Evolutionary conservation across 2,888 invertebrate species (phyloP), one percentile per base, ranked within the genome.

Genomic region (Apodemia duryi): DNA sequence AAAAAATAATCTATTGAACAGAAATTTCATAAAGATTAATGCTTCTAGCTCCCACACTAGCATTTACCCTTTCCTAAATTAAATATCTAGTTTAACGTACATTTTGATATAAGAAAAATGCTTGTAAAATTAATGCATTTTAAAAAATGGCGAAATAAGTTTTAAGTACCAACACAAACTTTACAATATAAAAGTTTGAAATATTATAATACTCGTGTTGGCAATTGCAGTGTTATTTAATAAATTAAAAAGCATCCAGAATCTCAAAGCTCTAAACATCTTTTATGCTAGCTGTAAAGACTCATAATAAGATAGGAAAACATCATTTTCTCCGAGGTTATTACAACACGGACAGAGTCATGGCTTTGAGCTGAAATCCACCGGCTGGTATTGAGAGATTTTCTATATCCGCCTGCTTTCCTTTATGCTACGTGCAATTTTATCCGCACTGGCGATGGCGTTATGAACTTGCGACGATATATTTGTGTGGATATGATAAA

Each of bases 331-430:
- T 46, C 76, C 77, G 70, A 77, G 82, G 85, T 84, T 85, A 86
- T 85, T 88, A 85, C 81, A 79, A 77, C 79, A 76, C 77, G 82
- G 84, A 79, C 73, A 75, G 70, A 74, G 81, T 86, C 73, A 75
- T 68, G 74, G 81, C 87, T 87, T 84, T 88, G 86, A 87, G 84
- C 81, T 83, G 79, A 79, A 81, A 79, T 83, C 71, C 67, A 71
- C 57, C 57, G 57, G 79, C 79, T 83, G 86, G 86, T 88, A 91
- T 89, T 91, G 91, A 90, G 84, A 82, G 89, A 87, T 90, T 89
- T 90, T 88, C 91, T 91, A 91, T 91, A 91, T 91, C 91, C 91
- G 91, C 84, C 82, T 78, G 88, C 80, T 87, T 90, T 84, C 88
- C 91, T 91, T 89, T 90, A 89, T 88, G 81, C 88, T 78, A 81